phyloP scores from a whole-genome alignment of 2,797 vertebrate genomes.

The Threskiornis aethiopicus region DNA sequence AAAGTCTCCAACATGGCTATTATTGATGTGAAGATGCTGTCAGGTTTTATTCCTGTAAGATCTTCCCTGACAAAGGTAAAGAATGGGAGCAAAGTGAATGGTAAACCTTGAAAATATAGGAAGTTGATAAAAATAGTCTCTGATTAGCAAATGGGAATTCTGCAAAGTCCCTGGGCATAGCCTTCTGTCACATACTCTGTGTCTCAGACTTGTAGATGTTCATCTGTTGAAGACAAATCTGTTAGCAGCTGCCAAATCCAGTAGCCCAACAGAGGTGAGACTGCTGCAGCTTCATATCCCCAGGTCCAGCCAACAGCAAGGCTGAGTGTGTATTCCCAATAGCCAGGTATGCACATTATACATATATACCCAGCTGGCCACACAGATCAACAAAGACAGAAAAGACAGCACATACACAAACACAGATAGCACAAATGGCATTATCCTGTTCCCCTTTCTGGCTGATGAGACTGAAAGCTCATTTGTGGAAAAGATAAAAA shows the following conservation, averaged over 20 bases:
- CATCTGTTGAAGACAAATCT: not conserved
- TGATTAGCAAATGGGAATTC: not conserved
- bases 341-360: not conserved
- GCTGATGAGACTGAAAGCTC: not conserved
- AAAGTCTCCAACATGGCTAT: conserved; percentile 68
- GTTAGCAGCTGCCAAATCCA: not conserved
- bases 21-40: conserved; percentile 72
- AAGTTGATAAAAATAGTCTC: not conserved
- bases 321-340: not conserved
- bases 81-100: not conserved
- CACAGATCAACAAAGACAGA: not conserved
- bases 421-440: not conserved
- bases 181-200: not conserved
- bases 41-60: conserved; percentile 59
- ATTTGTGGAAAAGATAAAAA: not conserved
- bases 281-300: not conserved
- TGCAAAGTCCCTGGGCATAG: not conserved
- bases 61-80: conserved; percentile 64
- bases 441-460: not conserved
- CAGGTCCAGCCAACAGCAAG: not conserved
- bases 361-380: accelerated
- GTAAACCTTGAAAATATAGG: not conserved
- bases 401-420: not conserved
- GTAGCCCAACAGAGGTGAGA: not conserved
- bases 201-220: not conserved